Conservation (phyloP, 2,888 invertebrate species). For the Amiota mariae region DNA sequence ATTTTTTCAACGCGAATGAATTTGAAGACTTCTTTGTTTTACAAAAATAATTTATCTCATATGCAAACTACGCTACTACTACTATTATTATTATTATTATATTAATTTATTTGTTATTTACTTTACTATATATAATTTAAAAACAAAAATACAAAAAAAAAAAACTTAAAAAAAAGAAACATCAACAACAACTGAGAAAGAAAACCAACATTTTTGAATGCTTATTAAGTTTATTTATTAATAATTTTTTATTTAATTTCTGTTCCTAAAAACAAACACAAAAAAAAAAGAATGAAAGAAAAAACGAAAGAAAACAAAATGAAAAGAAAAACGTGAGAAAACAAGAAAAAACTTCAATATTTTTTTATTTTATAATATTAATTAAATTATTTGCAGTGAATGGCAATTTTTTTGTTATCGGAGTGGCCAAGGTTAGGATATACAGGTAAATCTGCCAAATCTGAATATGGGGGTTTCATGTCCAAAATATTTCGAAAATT, state of each 20-base stretch:
- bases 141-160: constrained; percentile 20
- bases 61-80: neutral
- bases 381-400: neutral
- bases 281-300: constrained; percentile 48
- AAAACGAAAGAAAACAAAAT: constrained; percentile 43
- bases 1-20: constrained; percentile 51
- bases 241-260: constrained; percentile 59
- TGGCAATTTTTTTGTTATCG: too few relatives aligned
- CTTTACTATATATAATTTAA: constrained; percentile 54
- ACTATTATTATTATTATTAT: constrained; percentile 45
- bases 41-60: constrained; percentile 44
- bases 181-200: constrained; percentile 54
- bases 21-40: constrained; percentile 64
- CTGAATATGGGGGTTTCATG: too few relatives aligned
- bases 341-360: constrained; percentile 39
- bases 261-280: constrained; percentile 56
- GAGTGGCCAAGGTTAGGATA: neutral
- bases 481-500: too few relatives aligned
- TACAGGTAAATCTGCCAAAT: too few relatives aligned
- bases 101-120: constrained; percentile 65
- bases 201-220: constrained; percentile 14
- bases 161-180: constrained; percentile 39
- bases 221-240: constrained; percentile 50
- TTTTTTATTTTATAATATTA: neutral
- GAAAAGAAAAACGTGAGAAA: constrained; percentile 50